Base-by-base conservation (phyloP, 2,113 vertebrate genomes). In the Xiphophorus couchianus region DNA sequence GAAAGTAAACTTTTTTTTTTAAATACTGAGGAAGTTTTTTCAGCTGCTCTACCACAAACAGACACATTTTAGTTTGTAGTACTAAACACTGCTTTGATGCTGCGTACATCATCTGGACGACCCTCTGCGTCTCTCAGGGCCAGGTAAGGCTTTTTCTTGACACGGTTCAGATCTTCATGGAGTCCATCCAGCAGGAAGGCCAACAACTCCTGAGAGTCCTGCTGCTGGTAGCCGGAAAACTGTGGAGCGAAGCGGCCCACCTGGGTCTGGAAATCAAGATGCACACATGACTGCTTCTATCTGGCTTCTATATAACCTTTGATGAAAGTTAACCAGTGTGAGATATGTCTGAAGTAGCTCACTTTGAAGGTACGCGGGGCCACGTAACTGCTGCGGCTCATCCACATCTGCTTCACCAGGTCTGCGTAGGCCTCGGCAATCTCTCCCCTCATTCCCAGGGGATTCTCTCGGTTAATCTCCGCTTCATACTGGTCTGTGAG, bases 191-290 rank as follows among this genome's bases (percentile, higher is more conserved):
- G 89, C 72, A 99, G 94, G 85, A 99, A 99, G 83, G 97, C 97
- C 93, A 99, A 86, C 61, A 99, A 93, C 90, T 99, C 97, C 92
- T 99, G 97, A 9, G 97, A 99, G 94, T 99, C 97, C 89, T 99
- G 97, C 84, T 99, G 97, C 87, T 99, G 97, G 88, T 98, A 99
- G 75, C 97, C 97, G 58, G 97, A 99, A 92, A 99, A 99, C 90
- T 99, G 97, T 71, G 97, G 97, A n/a, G 97, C 97, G 88, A 99
- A 99, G 51, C 97, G 95, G 33, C 97, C 97, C 17, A 99, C 97
- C 90, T 99, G 97, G 0, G 96, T 99, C 97, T 99, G 91, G 68
- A 76, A 89, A 67, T 1, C 10, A 27, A 70, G 66, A 48, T 1
- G 0, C 1, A 14, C 4, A 2, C 5, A 39, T 77, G 65, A n/a